These are phyloP conservation scores for Porites evermanni DNA, from an alignment of 92 coral and sea anemone genomes.

Conservation along the genomic window DNA sequence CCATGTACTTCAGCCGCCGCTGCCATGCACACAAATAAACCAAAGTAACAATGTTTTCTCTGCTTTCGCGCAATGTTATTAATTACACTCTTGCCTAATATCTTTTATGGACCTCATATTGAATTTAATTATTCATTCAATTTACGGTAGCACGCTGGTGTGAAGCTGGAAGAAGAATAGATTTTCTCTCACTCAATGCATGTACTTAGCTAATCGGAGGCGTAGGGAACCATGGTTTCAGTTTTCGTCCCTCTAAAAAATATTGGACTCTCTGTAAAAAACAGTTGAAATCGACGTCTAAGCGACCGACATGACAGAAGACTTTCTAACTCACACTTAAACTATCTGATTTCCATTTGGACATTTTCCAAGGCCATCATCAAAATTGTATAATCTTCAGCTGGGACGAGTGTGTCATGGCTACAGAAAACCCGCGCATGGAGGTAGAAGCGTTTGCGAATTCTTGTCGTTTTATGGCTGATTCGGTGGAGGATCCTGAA, in stretches of 20 bases:
- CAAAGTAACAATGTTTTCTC: constrained; percentile 3
- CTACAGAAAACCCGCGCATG: not conserved
- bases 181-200: not conserved
- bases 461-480: constrained; percentile 26
- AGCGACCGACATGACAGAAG: not conserved
- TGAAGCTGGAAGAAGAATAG: constrained; percentile 9
- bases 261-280: not conserved
- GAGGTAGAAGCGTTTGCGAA: not conserved
- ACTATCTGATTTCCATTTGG: not conserved
- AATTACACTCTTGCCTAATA: constrained; percentile 16
- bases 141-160: constrained; percentile 20
- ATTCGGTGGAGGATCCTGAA: constrained; percentile 26
- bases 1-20: not conserved
- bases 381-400: not conserved
- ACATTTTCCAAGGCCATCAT: not conserved
- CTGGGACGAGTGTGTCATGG: not conserved
- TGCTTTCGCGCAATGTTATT: not conserved
- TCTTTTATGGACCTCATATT: not conserved
- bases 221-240: not conserved
- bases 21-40: not conserved
- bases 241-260: not conserved
- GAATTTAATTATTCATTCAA: constrained; percentile 28
- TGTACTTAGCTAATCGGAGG: not conserved
- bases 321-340: not conserved
- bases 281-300: not conserved